Conservation (phyloP, 2,797 vertebrate genomes). For the Acrocephalus scirpaceus region DNA sequence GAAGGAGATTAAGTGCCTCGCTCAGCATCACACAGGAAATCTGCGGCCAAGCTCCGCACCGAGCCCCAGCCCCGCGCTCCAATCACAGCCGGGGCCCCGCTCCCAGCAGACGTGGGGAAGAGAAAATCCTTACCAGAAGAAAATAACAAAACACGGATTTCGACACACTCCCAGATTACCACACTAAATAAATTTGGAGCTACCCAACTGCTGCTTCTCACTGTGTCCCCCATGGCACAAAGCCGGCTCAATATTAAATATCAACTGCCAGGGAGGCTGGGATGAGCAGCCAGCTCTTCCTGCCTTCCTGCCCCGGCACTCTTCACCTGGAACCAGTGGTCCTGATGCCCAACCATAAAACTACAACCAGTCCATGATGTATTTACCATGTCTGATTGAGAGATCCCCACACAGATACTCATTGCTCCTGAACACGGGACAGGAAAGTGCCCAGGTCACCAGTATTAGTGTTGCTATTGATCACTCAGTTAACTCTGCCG, state of each 20-base stretch:
- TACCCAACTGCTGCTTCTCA: neutral
- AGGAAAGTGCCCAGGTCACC: slow-evolving; percentile 3
- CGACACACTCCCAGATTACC: neutral
- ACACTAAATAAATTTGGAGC: neutral
- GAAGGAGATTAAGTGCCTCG: neutral
- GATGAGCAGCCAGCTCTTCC: neutral
- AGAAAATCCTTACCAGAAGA: neutral
- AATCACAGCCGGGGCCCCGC: neutral
- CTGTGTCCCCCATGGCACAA: neutral
- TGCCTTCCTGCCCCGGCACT: neutral
- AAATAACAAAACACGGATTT: neutral
- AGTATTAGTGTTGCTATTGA: neutral
- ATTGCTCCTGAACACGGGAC: neutral
- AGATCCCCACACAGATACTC: neutral
- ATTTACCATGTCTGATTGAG: neutral
- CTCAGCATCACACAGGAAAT: slow-evolving; percentile 12
- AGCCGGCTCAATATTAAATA: neutral
- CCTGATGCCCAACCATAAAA: neutral
- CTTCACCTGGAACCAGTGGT: rapidly evolving
- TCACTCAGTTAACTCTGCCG: neutral
- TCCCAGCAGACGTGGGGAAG: neutral
- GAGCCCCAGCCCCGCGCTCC: neutral
- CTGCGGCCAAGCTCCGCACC: neutral
- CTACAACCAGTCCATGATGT: neutral
- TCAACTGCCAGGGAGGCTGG: neutral